These are phyloP conservation scores for Arenaria interpres DNA, from an alignment of 2,113 vertebrate species.

Conservation along the genomic window DNA sequence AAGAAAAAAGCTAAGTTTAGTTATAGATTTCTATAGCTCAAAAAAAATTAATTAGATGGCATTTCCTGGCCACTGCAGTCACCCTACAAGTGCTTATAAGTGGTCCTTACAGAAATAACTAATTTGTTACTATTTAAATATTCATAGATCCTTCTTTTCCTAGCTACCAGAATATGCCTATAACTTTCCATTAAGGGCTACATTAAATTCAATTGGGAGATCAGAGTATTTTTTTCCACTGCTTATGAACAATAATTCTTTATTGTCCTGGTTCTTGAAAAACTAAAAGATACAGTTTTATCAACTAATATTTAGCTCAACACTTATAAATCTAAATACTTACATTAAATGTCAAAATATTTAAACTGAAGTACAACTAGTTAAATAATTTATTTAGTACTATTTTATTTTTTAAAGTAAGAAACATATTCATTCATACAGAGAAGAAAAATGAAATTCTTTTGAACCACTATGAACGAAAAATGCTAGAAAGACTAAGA, in stretches of 20 bases:
- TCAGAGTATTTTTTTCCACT: background rate
- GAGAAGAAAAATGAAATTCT: background rate
- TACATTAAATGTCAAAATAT: conserved; percentile 10
- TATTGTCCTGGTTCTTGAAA: background rate
- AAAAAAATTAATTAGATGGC: background rate
- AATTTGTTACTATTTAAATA: background rate
- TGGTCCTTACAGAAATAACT: background rate
- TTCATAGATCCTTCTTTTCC: background rate
- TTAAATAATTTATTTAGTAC: background rate
- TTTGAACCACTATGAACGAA: background rate
- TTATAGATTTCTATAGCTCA: background rate
- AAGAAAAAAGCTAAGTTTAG: background rate
- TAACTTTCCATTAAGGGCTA: background rate
- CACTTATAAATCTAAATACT: background rate
- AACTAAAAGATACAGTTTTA: background rate
- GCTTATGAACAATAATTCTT: background rate
- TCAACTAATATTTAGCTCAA: background rate
- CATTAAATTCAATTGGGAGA: background rate
- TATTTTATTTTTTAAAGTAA: background rate
- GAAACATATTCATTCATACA: background rate
- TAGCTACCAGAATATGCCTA: background rate
- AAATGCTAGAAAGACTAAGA: background rate
- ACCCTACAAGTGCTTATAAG: background rate
- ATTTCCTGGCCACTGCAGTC: background rate
- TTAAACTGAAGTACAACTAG: background rate